Evolutionary conservation across 2,113 vertebrate genomes (phyloP).

Genomic region (Vulpes lagopus): DNA sequence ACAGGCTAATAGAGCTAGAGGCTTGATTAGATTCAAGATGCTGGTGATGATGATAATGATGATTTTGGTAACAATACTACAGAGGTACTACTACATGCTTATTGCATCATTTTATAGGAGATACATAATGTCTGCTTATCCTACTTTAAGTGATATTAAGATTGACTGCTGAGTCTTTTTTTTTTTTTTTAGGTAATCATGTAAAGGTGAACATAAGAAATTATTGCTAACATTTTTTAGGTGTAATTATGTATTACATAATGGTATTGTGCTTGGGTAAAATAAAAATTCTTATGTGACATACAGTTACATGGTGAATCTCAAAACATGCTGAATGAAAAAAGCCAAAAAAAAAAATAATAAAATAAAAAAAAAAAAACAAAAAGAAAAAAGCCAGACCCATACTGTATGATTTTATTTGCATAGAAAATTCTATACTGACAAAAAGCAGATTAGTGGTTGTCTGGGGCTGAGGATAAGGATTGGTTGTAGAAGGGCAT

Average conservation of each 20-base stretch:
- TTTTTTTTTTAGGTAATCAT: background rate
- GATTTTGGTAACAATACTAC: background rate
- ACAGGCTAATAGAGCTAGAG: background rate
- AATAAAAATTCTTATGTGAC: conserved; percentile 24
- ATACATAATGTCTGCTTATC: background rate
- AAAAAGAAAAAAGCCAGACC: conserved; percentile 20
- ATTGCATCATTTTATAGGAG: background rate
- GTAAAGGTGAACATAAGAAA: conserved; percentile 31
- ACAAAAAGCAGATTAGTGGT: background rate
- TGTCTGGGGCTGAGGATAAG: background rate
- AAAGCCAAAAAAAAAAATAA: no score
- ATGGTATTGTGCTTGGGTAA: background rate
- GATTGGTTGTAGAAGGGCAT: background rate
- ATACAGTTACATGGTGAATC: background rate
- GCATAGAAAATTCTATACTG: conserved; percentile 1
- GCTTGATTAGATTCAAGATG: background rate
- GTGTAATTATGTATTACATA: background rate
- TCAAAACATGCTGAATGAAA: conserved; percentile 4
- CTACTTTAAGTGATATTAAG: background rate
- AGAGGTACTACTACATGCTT: background rate
- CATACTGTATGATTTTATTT: conserved; percentile 2
- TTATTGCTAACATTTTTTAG: conserved; percentile 21
- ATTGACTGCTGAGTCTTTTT: background rate
- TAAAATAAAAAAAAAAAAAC: no score
- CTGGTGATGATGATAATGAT: background rate